Percentiles rank a stretch among this genome's conserved stretches.
phyloP scores from a whole-genome alignment of 2,888 invertebrate genomes.

The Rhabditophanes sp. region DNA sequence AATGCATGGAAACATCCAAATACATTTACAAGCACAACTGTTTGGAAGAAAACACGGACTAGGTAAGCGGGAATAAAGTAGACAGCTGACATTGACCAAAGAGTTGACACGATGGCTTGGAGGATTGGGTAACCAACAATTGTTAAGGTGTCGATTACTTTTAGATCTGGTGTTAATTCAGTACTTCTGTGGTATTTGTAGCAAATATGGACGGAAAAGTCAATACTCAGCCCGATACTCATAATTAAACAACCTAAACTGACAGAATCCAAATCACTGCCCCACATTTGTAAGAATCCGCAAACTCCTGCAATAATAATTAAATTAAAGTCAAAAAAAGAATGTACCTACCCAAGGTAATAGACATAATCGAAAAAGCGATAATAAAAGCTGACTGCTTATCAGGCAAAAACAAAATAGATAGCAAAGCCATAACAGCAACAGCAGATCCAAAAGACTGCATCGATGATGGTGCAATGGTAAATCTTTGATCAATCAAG shows the following conservation, averaged over 20 bases:
- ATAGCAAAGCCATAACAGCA: conserved; percentile 39
- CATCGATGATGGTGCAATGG: conserved; percentile 42
- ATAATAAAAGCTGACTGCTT: conserved; percentile 41
- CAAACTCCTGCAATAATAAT: too few relatives aligned
- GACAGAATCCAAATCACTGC: conserved; percentile 40
- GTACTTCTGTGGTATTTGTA: conserved; percentile 39
- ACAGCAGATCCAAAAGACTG: conserved; percentile 34
- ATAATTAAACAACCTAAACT: conserved; percentile 39
- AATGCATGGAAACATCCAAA: conserved; percentile 36
- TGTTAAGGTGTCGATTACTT: conserved; percentile 34
- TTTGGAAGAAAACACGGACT: conserved; percentile 43
- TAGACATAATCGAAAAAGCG: conserved; percentile 42
- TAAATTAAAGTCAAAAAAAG: too few relatives aligned
- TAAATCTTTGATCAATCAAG: conserved; percentile 40
- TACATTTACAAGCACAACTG: conserved; percentile 39
- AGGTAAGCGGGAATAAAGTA: conserved; percentile 39
- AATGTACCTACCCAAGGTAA: conserved; percentile 41
- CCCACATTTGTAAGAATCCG: conserved; percentile 37
- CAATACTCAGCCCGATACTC: conserved; percentile 42
- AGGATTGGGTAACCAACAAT: conserved; percentile 40
- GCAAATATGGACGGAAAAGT: conserved; percentile 42
- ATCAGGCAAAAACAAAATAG: conserved; percentile 41
- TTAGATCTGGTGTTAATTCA: conserved; percentile 21
- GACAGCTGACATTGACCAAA: conserved; percentile 26
- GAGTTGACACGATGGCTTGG: conserved; percentile 39